Percentiles rank a stretch among this genome's conserved stretches.
These are phyloP conservation scores for Ptychadena robeensis DNA, from an alignment of 2,797 vertebrate genomes.

Conservation along the genomic window DNA sequence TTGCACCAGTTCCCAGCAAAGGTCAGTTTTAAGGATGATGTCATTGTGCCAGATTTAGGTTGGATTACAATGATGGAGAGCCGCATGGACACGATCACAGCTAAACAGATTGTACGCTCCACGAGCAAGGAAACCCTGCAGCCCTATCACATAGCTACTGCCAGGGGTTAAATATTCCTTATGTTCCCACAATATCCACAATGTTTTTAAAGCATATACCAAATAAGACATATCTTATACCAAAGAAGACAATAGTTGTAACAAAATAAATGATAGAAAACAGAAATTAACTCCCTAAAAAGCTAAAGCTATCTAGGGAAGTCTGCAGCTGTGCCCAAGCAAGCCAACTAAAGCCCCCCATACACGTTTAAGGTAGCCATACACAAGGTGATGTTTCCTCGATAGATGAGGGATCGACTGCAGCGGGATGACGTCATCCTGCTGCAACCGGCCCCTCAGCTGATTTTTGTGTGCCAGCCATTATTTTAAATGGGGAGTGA, in stretches of 20 bases:
- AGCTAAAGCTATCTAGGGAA: no score
- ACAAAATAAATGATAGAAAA: no score
- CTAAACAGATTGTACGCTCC: constrained; percentile 29
- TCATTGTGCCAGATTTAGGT: constrained; percentile 49
- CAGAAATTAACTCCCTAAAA: no score
- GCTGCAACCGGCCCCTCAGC: no score
- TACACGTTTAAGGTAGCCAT: no score
- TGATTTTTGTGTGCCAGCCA: no score
- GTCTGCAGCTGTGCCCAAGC: no score
- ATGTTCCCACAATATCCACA: not conserved
- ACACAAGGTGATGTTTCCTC: no score
- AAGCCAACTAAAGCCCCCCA: no score
- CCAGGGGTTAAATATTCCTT: not conserved
- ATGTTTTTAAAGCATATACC: not conserved
- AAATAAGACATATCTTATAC: not conserved
- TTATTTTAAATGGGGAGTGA: no score
- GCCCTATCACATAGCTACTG: constrained; percentile 19
- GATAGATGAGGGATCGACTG: no score
- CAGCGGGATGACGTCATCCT: no score
- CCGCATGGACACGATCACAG: constrained; percentile 1
- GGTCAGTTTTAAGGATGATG: constrained; percentile 55
- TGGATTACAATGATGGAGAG: constrained; percentile 36
- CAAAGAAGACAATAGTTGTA: not conserved
- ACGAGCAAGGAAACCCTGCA: constrained; percentile 15
- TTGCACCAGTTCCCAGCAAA: constrained; percentile 58